These are phyloP conservation scores for Aphis craccivora DNA, from an alignment of 1,140 invertebrate species.

Conservation along the genomic window DNA sequence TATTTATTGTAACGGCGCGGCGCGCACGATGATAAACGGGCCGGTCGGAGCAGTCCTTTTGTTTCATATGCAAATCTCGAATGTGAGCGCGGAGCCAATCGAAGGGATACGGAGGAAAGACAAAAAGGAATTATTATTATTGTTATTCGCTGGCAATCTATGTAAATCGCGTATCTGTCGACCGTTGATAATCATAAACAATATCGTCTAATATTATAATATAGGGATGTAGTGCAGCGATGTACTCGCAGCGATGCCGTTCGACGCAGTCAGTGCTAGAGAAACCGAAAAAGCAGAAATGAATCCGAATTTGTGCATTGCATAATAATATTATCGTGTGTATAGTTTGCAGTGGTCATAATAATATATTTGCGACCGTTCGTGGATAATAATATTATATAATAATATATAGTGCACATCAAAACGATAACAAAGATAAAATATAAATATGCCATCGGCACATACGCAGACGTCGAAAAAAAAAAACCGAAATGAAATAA, in stretches of 20 bases:
- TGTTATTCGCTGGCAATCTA: slow-evolving; percentile 21
- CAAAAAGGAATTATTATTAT: slow-evolving; percentile 51
- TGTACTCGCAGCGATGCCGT: neutral
- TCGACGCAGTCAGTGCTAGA: neutral
- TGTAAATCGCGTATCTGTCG: slow-evolving; percentile 34
- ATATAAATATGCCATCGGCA: neutral
- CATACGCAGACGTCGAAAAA: neutral
- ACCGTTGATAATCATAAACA: neutral
- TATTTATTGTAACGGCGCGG: slow-evolving; percentile 22
- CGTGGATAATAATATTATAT: neutral
- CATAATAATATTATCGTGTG: too few species aligned
- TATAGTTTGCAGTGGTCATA: neutral
- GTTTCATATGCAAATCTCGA: slow-evolving; percentile 56
- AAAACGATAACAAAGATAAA: neutral
- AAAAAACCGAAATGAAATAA: neutral
- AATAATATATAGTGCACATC: neutral
- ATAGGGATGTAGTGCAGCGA: neutral
- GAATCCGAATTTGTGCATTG: neutral
- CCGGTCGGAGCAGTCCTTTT: slow-evolving; percentile 38
- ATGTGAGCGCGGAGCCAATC: neutral
- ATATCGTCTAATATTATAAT: neutral
- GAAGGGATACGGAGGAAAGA: slow-evolving; percentile 40
- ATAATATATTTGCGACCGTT: neutral
- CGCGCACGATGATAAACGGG: slow-evolving; percentile 46
- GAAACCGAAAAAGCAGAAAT: neutral